phyloP scores from a whole-genome alignment of 2,113 vertebrate species.

The Clarias gariepinus region DNA sequence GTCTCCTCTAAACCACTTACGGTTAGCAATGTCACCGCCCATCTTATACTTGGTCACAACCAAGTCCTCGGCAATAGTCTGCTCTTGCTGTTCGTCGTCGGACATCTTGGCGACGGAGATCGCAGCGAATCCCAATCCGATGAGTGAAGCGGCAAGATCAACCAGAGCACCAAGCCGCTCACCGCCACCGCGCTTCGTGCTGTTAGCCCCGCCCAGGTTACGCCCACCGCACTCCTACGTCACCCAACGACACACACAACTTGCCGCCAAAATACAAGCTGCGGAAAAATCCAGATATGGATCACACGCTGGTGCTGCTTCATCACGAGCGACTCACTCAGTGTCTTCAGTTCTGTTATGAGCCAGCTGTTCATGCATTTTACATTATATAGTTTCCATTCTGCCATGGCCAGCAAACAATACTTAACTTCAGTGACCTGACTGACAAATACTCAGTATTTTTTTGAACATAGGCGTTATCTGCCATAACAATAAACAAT shows the following conservation, averaged over 20 bases:
- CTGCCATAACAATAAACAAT: no score
- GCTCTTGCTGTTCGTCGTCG: conserved; percentile 90
- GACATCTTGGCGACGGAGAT: conserved; percentile 80
- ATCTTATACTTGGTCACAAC: conserved; percentile 97
- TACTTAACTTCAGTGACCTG: no score
- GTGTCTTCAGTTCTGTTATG: no score
- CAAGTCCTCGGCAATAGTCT: conserved; percentile 93
- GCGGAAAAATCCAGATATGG: no score
- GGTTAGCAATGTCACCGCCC: conserved; percentile 92
- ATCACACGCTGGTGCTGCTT: no score
- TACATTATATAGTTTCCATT: no score
- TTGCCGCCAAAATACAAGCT: conserved; percentile 17
- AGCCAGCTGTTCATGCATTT: no score
- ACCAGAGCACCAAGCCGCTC: conserved; percentile 24
- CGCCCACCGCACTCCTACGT: background rate
- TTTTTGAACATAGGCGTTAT: no score
- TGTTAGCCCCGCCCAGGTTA: conserved; percentile 19
- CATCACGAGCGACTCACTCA: no score
- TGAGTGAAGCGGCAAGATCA: conserved; percentile 46
- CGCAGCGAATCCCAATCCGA: conserved; percentile 53
- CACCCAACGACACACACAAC: conserved; percentile 3
- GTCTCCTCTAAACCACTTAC: conserved; percentile 73
- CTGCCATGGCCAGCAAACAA: no score
- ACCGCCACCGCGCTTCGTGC: conserved; percentile 40
- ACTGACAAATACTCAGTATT: no score